Evolutionary conservation across 2,888 invertebrate genomes (phyloP), one percentile per base, ranked within the genome.

Genomic region (Drosophila anceps): DNA sequence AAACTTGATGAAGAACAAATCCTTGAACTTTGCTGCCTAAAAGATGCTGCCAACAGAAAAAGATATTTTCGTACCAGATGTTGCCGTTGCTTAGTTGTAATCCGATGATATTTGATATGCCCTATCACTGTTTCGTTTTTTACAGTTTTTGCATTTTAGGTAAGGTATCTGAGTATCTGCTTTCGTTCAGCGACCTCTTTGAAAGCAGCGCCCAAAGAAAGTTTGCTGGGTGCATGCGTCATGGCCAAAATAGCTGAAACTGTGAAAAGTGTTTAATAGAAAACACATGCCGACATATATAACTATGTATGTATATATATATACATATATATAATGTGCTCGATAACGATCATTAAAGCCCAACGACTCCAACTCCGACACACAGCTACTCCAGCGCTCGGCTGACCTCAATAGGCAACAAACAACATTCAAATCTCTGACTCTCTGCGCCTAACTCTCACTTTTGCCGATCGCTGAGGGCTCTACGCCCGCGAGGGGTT

Each of bases 161-260:
- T 20, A 20, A 31, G 41, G 43, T n/a, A n/a, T n/a, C 35, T 44
- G 33, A 51, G 69, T 58, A 18, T 53, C 48, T 61, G 79, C 66
- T 68, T 51, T 74, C 82, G 87, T 89, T 84, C 87, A 88, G 65
- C 81, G 87, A 84, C 87, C 89, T 69, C 79, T 71, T 85, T 73
- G 29, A 43, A 59, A 29, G 41, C 68, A 51, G 61, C 44, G 46
- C 41, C 67, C 65, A 67, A 84, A 75, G 89, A 84, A 84, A 84
- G 89, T 86, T 83, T 69, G 51, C 35, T 57, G 65, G 51, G 33
- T 63, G 53, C 69, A 69, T 82, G 88, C 79, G 87, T 82, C 75
- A 81, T 67, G 71, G 58, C 66, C 62, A 59, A 71, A 77, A 70
- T 37, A 58, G 72, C 63, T 39, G 60, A 76, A 64, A 69, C 85